Base-by-base conservation (phyloP, 2,797 vertebrate species). In the Thaleichthys pacificus region DNA sequence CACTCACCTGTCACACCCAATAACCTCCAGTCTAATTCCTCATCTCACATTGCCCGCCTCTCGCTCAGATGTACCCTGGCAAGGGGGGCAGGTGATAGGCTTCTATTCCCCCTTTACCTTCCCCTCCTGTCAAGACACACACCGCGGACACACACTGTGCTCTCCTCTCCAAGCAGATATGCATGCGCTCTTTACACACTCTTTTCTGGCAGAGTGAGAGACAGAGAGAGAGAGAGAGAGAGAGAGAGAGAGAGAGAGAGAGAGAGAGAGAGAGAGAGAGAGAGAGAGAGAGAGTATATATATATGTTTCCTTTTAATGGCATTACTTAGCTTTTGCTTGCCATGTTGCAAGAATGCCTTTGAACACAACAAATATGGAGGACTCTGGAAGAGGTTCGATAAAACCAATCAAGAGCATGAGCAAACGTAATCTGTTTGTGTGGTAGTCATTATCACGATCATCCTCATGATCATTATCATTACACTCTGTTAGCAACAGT, bases 41-140 rank as follows among this genome's bases (percentile, higher is more conserved):
- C 22, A 38, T 17, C 19, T 21, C 5, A 30, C 35, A 3, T 11
- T 17, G 38, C 6, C 61, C 19, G 56, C 26, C 56, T 11, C 26
- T 77, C 63, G 35, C 65, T n/a, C 74, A 58, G 66, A 71, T 70
- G 64, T 70, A 24, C 60, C 69, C 74, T 63, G 63, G 70, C 57
- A 65, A 24, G 58, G 58, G 9, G 24, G 67, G 42, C n/a, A 17
- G 63, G 64, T 69, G 68, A 63, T 71, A 66, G 76, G 79, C 69
- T 74, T 76, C 63, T 66, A 60, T 77, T 80, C 66, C 68, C 15
- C 62, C 28, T 66, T 66, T 76, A 61, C 38, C 19, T 26, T 11
- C 47, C 54, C 61, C 38, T 68, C 74, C 68, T 28, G 21, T 26
- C 61, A 11, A 70, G 17, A 71, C 38, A 24, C 24, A 24, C 24